Evolutionary conservation across 2,797 vertebrate species (phyloP).

Genomic region (Rhinichthys osculus): DNA sequence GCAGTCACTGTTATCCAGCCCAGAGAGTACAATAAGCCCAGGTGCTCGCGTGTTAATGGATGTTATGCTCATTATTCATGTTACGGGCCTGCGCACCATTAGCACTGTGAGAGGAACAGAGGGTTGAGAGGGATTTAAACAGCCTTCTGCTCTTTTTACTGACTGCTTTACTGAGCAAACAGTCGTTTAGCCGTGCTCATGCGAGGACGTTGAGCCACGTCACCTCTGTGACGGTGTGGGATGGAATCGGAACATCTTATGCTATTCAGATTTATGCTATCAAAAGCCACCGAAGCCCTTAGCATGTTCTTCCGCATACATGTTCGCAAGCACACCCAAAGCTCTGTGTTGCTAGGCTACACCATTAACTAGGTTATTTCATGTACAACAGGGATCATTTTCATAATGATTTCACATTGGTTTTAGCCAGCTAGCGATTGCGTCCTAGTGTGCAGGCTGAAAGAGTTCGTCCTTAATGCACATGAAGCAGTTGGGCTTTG

Average conservation of each 20-base stretch:
- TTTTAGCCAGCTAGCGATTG: slow-evolving; percentile 31
- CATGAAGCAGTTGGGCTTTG: slow-evolving; percentile 22
- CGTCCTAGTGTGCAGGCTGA: not conserved
- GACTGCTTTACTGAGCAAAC: slow-evolving; percentile 58
- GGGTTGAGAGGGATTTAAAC: slow-evolving; percentile 56
- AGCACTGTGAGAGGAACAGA: slow-evolving; percentile 42
- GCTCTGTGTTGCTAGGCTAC: slow-evolving; percentile 80
- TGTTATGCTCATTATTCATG: slow-evolving; percentile 49
- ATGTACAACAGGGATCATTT: slow-evolving; percentile 73
- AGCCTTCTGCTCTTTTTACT: slow-evolving; percentile 53
- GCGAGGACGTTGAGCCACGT: slow-evolving; percentile 10
- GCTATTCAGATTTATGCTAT: slow-evolving; percentile 21
- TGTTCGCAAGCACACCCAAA: slow-evolving; percentile 54
- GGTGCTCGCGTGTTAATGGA: slow-evolving; percentile 60
- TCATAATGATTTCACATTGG: slow-evolving; percentile 69
- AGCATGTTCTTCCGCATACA: slow-evolving; percentile 22
- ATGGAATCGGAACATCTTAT: not conserved
- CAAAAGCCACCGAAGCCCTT: slow-evolving; percentile 22
- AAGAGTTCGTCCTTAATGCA: not conserved
- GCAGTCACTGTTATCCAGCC: slow-evolving; percentile 36
- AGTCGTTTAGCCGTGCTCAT: slow-evolving; percentile 46
- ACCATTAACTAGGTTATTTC: slow-evolving; percentile 76
- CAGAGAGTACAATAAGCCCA: slow-evolving; percentile 52
- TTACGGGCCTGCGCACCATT: slow-evolving; percentile 52
- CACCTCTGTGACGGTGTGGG: not conserved